Base-by-base conservation (phyloP, 1,140 invertebrate genomes). In the Zaprionus inermis region DNA sequence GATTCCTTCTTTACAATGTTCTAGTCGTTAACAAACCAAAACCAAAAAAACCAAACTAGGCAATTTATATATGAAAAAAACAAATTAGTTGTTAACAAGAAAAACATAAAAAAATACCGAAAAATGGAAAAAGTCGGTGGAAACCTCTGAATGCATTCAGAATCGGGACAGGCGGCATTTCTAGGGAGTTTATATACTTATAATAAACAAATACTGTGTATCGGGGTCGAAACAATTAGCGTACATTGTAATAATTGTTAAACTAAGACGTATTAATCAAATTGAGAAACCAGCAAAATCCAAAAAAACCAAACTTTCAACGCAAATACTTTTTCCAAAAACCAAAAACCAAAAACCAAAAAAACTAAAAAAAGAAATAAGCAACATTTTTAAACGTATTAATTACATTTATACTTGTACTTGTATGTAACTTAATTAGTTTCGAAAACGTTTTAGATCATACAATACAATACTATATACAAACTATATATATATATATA, bases 11-110 rank as follows among this genome's bases (percentile, higher is more conserved):
- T 86, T 80, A 73, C 81, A 79, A 83, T 76, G 77, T 89, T 88
- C 83, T 88, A 88, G 83, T 88, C 83, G 83, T 88, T 83, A 88
- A 85, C 79, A 82, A 79, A 82, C 81, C 81, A 83, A 78, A 83
- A 78, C 79, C 72, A 28, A 65, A 72, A 54, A 67, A 16, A 56
- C 22, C 18, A 64, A 82, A 64, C 67, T 78, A 84, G 84, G 81
- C 58, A 74, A 74, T 74, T 68, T 77, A 74, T 63, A 61, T 67
- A 46, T 44, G 38, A 44, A 32, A 51, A 24, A 20, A 44, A 54
- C 24, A 75, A 59, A 70, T 72, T 67, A 66, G 63, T 72, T 66
- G 59, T 72, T 72, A 72, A 70, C 58, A 38, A 6, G n/a, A 28
- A 52, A 67, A 20, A 38, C 22, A 41, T 16, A 34, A 52, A 41